Base-by-base conservation (phyloP, 2,797 vertebrate species). In the Centroberyx gerrardi region DNA sequence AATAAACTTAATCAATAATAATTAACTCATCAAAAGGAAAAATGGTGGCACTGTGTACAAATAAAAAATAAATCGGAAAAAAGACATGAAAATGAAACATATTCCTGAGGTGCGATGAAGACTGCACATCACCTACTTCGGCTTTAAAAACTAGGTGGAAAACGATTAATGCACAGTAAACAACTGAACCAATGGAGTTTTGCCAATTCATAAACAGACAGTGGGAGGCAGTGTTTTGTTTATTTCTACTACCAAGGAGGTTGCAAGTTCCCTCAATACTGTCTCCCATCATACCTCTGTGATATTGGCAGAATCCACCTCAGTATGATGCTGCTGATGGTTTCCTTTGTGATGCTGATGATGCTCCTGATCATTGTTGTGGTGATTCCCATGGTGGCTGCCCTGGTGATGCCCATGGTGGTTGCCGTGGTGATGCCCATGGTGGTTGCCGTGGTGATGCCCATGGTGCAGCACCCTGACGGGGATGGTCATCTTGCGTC, bases 401-500 rank as follows among this genome's bases (percentile, higher is more conserved):
- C 10, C 27, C 1, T 67, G 44, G 9, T 60, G 33, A 7, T 62
- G 55, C 15, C 31, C 22, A 22, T n/a, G 38, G 15, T 22, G 59
- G 31, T 36, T 42, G 10, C 15, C 31, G 14, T 76, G 58, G 28
- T 68, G 29, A 44, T 33, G 38, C 1, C 27, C 14, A 51, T 51
- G 28, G 22, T 28, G 40, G 18, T 44, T 63, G 9, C 58, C 53
- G 2, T 82, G 67, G 28, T 78, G 55, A 27, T 62, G 58, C 2
- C 14, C 14, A 3, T 38, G 6, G 31, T 51, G 33, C 56, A 88
- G 10, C 22, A 95, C 40, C 31, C 40, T 86, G 48, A 93, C 84
- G 33, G 46, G 59, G 49, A 86, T 70, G 0, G 72, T 90, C 0
- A 84, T 62, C 80, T 86, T 93, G 62, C 2, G 62, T 27, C 92